These are phyloP conservation scores for Biston stratarius DNA, from an alignment of 2,888 invertebrate genomes.

Conservation along the genomic window DNA sequence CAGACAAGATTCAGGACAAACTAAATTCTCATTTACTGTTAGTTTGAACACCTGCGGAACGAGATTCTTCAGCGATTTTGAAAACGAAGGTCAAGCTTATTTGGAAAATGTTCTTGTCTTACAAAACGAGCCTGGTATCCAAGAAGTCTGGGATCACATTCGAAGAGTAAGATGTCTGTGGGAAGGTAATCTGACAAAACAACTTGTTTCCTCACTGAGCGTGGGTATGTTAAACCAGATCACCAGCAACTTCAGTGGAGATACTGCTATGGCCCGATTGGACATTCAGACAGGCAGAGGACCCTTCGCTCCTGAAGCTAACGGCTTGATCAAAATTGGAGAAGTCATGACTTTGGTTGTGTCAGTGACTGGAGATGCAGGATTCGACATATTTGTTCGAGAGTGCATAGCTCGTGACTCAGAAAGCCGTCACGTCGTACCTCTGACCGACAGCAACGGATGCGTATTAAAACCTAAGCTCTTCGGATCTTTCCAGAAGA, in stretches of 20 bases:
- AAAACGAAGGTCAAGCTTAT: slow-evolving; percentile 92
- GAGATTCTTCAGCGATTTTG: slow-evolving; percentile 92
- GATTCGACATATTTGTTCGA: slow-evolving; percentile 91
- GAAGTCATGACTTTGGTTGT: slow-evolving; percentile 93
- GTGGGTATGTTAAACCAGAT: slow-evolving; percentile 93
- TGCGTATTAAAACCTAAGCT: slow-evolving; percentile 93
- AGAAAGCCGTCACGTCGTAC: slow-evolving; percentile 88
- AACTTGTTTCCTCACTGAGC: slow-evolving; percentile 90
- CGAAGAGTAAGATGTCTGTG: slow-evolving; percentile 92
- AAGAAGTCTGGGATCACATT: slow-evolving; percentile 93
- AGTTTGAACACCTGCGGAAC: slow-evolving; percentile 92
- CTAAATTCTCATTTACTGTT: slow-evolving; percentile 91
- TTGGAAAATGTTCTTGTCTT: slow-evolving; percentile 92
- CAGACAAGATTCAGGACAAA: slow-evolving; percentile 89
- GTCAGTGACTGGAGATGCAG: slow-evolving; percentile 92
- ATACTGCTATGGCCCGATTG: slow-evolving; percentile 92
- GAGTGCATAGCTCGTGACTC: slow-evolving; percentile 92
- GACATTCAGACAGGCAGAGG: slow-evolving; percentile 92
- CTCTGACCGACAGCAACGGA: slow-evolving; percentile 91
- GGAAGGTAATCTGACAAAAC: slow-evolving; percentile 93
- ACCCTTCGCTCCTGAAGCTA: slow-evolving; percentile 91
- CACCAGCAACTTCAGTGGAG: slow-evolving; percentile 94
- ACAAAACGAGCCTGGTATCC: slow-evolving; percentile 92
- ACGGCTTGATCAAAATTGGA: slow-evolving; percentile 92
- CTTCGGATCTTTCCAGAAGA: slow-evolving; percentile 93